phyloP scores from a whole-genome alignment of 2,888 invertebrate genomes.

The Endomychus coccineus region DNA sequence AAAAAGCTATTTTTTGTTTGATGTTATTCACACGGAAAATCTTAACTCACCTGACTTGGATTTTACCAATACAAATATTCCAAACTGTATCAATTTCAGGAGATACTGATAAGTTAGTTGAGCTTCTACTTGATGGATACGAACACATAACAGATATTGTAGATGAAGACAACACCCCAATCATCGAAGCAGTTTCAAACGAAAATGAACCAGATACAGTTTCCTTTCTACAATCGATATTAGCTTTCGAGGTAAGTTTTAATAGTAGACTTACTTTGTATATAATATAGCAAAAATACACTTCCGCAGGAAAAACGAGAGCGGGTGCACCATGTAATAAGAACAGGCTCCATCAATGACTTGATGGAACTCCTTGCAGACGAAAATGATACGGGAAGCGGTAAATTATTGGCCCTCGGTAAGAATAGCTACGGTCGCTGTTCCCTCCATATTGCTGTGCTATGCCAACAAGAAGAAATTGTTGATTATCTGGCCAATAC shows the following conservation, averaged over 20 bases:
- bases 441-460: constrained; percentile 78
- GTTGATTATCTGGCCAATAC: constrained; percentile 67
- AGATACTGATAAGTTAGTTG: constrained; percentile 57
- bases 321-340: constrained; percentile 65
- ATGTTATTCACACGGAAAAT: too few relatives aligned
- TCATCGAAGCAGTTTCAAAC: constrained; percentile 61
- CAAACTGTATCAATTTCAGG: constrained; percentile 42
- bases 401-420: constrained; percentile 50
- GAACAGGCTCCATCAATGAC: constrained; percentile 54
- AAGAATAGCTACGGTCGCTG: constrained; percentile 69
- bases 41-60: too few relatives aligned
- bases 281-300: background rate
- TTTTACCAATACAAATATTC: too few relatives aligned
- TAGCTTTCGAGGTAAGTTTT: constrained; percentile 67
- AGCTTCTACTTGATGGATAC: constrained; percentile 73
- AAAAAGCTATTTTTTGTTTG: too few relatives aligned
- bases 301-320: constrained; percentile 63
- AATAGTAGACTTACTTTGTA: too few relatives aligned
- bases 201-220: constrained; percentile 61
- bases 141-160: constrained; percentile 76
- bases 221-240: constrained; percentile 62
- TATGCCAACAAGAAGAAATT: constrained; percentile 75
- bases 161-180: constrained; percentile 62
- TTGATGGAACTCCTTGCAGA: constrained; percentile 52
- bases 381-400: constrained; percentile 48